Percentiles rank a stretch among this genome's conserved stretches.
phyloP scores from a whole-genome alignment of 35 echinoderm and acorn worm species.

The Hemicentrotus pulcherrimus region DNA sequence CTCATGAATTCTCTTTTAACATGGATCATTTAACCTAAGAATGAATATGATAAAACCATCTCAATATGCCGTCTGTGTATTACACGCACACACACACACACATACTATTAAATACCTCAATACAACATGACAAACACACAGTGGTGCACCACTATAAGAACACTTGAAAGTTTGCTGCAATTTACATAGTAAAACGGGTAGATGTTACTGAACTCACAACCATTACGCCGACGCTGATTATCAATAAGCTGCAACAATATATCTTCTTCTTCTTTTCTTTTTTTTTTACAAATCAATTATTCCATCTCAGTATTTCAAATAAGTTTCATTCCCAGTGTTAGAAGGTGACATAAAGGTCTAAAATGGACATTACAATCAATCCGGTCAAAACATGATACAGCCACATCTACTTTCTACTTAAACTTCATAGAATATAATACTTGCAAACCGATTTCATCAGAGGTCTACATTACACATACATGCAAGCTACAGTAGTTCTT shows the following conservation, averaged over 20 bases:
- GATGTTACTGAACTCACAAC: not conserved
- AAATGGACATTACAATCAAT: not conserved
- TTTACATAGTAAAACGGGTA: not conserved
- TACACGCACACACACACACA: not conserved
- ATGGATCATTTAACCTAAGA: not conserved
- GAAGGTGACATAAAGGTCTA: not conserved
- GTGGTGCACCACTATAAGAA: not conserved
- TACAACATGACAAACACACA: not conserved
- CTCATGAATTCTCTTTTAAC: not conserved
- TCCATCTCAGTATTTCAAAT: conserved; percentile 3
- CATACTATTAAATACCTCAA: not conserved
- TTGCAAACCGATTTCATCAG: not conserved
- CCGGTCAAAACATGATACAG: not conserved
- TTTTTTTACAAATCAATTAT: not conserved
- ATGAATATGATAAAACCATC: not conserved
- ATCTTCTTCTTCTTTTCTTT: not conserved
- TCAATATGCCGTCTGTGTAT: not conserved
- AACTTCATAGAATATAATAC: not conserved
- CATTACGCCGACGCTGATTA: not conserved
- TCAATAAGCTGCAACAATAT: not conserved
- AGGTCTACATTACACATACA: not conserved
- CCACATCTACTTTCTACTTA: not conserved
- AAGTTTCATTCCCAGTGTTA: not conserved
- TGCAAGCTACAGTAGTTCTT: not conserved
- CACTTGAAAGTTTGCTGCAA: not conserved